Evolutionary conservation across 2,888 invertebrate species (phyloP).

Genomic region (Cinara cedri): DNA sequence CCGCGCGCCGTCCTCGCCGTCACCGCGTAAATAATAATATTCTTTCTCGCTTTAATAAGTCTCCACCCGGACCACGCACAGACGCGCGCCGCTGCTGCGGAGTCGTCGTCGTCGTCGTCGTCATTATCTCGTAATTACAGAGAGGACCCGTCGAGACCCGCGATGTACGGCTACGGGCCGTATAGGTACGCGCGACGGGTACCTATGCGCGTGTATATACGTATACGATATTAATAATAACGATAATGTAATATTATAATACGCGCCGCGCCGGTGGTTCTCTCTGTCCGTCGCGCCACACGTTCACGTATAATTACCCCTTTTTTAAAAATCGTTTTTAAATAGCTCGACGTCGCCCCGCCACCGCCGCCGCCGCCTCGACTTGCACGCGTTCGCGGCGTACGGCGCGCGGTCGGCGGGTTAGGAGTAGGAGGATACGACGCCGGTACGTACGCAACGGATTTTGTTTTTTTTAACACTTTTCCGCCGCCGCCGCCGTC

Average conservation of each 20-base stretch:
- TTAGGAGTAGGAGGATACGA: neutral
- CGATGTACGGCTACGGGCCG: too few species aligned
- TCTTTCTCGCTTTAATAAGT: slow-evolving; percentile 56
- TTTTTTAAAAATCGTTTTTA: slow-evolving; percentile 55
- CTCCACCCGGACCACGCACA: slow-evolving; percentile 27
- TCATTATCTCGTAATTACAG: slow-evolving; percentile 57
- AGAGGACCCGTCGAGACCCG: slow-evolving; percentile 22
- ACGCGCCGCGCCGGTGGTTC: neutral
- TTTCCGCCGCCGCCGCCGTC: neutral
- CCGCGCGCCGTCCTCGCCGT: neutral
- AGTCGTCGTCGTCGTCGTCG: too few species aligned
- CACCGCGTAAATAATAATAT: slow-evolving; percentile 33
- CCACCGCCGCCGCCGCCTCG: too few species aligned
- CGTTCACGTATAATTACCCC: slow-evolving; percentile 51
- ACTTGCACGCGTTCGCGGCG: neutral
- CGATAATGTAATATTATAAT: slow-evolving; percentile 13
- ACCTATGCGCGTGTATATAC: neutral
- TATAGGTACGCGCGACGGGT: slow-evolving; percentile 25
- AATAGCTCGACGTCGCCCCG: slow-evolving; percentile 25
- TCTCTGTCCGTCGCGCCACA: slow-evolving; percentile 31
- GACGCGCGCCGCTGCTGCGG: too few species aligned
- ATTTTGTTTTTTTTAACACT: slow-evolving; percentile 9
- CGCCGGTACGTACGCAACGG: neutral
- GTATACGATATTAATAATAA: neutral
- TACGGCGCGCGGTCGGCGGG: neutral